Conservation (phyloP, 1,140 invertebrate genomes). For the Caenorhabditis latens region DNA sequence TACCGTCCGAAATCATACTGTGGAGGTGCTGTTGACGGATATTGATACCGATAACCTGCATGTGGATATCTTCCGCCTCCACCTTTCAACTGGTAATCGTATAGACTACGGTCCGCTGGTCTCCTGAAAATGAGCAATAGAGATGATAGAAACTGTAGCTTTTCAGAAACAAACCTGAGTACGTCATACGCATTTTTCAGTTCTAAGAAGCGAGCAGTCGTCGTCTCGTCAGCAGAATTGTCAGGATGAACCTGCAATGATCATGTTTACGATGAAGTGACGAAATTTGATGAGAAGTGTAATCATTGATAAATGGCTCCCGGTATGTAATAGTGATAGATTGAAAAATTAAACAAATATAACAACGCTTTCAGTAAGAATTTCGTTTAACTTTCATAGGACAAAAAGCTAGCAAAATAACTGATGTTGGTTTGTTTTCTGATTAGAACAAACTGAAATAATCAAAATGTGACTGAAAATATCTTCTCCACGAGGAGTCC, state of each 20-base stretch:
- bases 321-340: no score
- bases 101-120: conserved; percentile 26
- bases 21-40: conserved; percentile 10
- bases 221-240: conserved; percentile 11
- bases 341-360: no score
- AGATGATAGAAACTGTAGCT: neutral
- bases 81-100: conserved; percentile 26
- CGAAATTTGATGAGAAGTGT: neutral
- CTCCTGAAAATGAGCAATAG: neutral
- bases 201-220: conserved; percentile 13
- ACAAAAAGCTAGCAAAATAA: no score
- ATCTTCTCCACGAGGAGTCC: neutral
- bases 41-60: conserved; percentile 33
- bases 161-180: neutral
- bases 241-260: conserved; percentile 43
- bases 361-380: no score
- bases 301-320: neutral
- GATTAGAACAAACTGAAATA: neutral
- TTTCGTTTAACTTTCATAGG: no score
- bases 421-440: neutral
- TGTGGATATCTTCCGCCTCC: conserved; percentile 17
- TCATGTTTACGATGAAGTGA: neutral
- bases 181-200: conserved; percentile 44
- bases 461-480: conserved; percentile 6
- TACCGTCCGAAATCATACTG: conserved; percentile 30